These are phyloP conservation scores for Chloropsis hardwickii DNA, from an alignment of 2,113 vertebrate genomes.

Conservation along the genomic window DNA sequence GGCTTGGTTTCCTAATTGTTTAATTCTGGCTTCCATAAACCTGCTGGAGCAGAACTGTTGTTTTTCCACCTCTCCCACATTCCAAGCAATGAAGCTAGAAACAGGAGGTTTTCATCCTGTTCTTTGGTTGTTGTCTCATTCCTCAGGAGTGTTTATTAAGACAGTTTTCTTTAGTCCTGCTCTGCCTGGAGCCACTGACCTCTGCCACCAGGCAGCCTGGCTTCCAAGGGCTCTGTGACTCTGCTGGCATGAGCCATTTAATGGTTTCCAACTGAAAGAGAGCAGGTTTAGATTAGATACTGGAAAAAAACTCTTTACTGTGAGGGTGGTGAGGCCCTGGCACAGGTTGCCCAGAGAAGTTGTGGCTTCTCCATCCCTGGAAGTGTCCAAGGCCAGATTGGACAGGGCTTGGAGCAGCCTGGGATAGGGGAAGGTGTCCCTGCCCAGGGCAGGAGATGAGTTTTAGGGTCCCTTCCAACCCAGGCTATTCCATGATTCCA, in stretches of 20 bases:
- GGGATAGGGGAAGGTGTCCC: neutral
- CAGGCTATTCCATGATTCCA: neutral
- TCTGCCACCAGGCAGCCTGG: neutral
- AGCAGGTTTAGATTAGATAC: neutral
- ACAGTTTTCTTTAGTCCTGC: neutral
- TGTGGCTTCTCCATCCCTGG: neutral
- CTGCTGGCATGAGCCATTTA: neutral
- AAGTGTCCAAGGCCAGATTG: neutral
- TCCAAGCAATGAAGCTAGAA: neutral
- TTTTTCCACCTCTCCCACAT: neutral
- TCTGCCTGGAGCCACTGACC: neutral
- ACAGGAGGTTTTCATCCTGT: neutral
- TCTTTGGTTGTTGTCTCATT: neutral
- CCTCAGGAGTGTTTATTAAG: neutral
- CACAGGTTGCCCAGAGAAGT: neutral
- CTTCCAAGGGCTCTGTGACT: neutral
- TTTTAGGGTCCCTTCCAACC: neutral
- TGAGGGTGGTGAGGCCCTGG: neutral
- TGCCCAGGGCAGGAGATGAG: neutral
- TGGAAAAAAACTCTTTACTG: neutral
- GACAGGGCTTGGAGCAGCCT: fast-evolving
- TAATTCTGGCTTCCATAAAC: neutral
- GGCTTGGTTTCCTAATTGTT: neutral
- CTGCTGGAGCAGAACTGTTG: neutral
- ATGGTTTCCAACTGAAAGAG: neutral